A percentile compares a stretch with the other conserved stretches of the same genome.
phyloP scores from a whole-genome alignment of 2,797 vertebrate genomes.

The Hydrocynus forskahlii region DNA sequence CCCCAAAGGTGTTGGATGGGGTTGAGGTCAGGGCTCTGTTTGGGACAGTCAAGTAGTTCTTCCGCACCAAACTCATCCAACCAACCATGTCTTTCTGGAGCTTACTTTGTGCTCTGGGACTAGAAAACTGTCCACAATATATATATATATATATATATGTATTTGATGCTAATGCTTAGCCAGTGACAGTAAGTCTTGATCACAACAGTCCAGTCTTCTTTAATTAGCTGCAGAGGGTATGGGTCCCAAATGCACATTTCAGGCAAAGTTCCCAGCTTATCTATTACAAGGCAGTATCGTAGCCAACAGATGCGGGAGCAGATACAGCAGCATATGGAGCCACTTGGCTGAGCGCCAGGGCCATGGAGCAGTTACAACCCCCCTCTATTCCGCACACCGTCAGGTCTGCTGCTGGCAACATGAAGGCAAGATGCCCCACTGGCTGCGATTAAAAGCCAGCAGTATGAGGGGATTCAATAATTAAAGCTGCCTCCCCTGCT shows the following conservation, averaged over 20 bases:
- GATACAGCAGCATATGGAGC: constrained; percentile 65
- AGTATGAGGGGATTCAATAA: constrained; percentile 21
- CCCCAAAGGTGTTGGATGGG: no score
- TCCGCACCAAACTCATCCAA: no score
- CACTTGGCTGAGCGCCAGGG: constrained; percentile 56
- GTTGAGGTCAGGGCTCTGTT: no score
- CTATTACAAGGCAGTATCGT: constrained; percentile 49
- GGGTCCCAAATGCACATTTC: constrained; percentile 5
- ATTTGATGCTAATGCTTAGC: neutral
- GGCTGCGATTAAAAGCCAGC: constrained; percentile 29
- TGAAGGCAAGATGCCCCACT: constrained; percentile 54
- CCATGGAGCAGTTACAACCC: constrained; percentile 62
- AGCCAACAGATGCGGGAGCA: constrained; percentile 63
- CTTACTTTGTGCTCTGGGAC: no score
- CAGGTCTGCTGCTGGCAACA: constrained; percentile 61
- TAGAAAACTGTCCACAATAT: no score
- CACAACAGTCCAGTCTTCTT: constrained; percentile 22
- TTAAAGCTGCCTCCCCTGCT: constrained; percentile 17
- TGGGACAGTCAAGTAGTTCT: no score
- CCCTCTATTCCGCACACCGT: constrained; percentile 60
- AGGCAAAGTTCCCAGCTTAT: constrained; percentile 38
- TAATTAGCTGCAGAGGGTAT: constrained; percentile 31
- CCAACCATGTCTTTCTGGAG: no score
- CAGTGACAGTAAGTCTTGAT: constrained; percentile 35
- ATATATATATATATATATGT: no score